Percentiles rank a stretch among this genome's conserved stretches.
Conservation (phyloP, 2,888 invertebrate genomes). For the Megalurothrips usitatus region DNA sequence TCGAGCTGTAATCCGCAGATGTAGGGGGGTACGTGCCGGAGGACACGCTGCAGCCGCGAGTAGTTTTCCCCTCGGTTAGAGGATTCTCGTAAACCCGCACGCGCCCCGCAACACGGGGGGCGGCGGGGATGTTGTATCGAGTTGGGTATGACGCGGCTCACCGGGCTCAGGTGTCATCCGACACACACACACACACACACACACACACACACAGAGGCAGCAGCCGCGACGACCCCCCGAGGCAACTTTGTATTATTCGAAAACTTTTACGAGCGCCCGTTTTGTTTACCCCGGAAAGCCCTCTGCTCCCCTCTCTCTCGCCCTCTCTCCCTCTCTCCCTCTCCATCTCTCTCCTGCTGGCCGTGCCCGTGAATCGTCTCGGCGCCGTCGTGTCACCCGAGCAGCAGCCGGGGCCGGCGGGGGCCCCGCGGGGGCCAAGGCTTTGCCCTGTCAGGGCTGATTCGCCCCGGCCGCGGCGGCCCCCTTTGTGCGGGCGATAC, state of each 20-base stretch:
- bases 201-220: not conserved
- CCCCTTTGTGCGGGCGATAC: not conserved
- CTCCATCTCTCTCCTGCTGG: not conserved
- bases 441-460: conserved; percentile 12
- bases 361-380: not conserved
- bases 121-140: too few species aligned
- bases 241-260: conserved; percentile 21
- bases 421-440: not conserved
- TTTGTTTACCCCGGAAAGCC: conserved; percentile 11
- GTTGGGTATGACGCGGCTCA: not conserved
- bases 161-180: not conserved
- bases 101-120: too few species aligned
- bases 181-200: not conserved
- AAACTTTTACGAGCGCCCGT: conserved; percentile 12
- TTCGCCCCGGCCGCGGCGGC: conserved; percentile 14
- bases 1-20: too few species aligned
- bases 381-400: not conserved
- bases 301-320: not conserved
- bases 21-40: too few species aligned
- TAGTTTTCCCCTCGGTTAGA: too few species aligned
- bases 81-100: too few species aligned
- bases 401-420: not conserved
- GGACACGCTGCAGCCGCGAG: too few species aligned
- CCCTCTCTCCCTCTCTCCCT: not conserved
- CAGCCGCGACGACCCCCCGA: not conserved